phyloP scores from a whole-genome alignment of 92 coral and sea anemone genomes.

The Zoanthus sansibaricus region DNA sequence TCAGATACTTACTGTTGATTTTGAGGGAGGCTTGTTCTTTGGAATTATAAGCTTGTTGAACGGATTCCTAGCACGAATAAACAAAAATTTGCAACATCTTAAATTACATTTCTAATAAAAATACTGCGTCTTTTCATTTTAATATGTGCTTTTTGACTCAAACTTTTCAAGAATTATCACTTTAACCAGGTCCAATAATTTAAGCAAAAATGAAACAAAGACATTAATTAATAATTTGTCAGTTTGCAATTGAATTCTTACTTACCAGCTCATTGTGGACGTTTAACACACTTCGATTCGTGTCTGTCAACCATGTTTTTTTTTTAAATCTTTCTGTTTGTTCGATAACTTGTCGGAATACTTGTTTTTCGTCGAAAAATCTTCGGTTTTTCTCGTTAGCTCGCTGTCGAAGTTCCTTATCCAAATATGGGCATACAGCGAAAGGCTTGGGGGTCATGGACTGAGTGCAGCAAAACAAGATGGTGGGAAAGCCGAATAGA shows the following conservation, averaged over 20 bases:
- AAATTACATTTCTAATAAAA: not conserved
- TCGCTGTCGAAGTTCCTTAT: not conserved
- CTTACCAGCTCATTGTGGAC: conserved; percentile 34
- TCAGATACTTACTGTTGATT: conserved; percentile 20
- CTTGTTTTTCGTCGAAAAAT: not conserved
- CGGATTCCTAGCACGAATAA: conserved; percentile 16
- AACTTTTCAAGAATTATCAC: not conserved
- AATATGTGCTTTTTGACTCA: not conserved
- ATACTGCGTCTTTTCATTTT: too few relatives aligned
- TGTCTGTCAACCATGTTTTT: not conserved
- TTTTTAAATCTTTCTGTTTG: too few relatives aligned
- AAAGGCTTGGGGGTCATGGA: not conserved
- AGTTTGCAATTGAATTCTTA: not conserved
- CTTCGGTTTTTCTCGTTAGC: not conserved
- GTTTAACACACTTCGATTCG: too few relatives aligned
- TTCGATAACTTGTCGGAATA: conserved; percentile 27
- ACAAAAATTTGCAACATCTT: not conserved
- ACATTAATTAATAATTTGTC: not conserved
- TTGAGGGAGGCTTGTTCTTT: conserved; percentile 30
- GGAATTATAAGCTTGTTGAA: conserved; percentile 44
- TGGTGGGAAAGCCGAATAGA: conserved; percentile 16
- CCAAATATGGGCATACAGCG: conserved; percentile 33
- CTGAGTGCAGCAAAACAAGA: not conserved
- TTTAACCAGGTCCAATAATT: not conserved
- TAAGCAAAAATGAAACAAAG: too few relatives aligned